Evolutionary conservation across 2,113 vertebrate species (phyloP).

Genomic region (Diadophis punctatus): DNA sequence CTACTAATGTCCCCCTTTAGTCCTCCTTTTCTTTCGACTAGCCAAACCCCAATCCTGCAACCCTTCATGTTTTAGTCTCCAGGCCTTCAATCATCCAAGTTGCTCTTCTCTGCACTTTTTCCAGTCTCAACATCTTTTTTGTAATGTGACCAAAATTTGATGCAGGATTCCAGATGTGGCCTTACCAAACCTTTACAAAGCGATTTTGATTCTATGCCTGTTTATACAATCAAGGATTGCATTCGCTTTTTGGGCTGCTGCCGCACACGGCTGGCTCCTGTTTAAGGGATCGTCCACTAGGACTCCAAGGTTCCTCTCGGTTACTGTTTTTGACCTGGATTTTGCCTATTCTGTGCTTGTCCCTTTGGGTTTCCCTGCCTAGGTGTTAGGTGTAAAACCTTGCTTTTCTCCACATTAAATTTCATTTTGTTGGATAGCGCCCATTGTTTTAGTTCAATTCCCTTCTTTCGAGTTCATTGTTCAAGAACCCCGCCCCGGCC

Average conservation of each 20-base stretch:
- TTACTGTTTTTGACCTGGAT: neutral
- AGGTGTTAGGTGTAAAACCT: neutral
- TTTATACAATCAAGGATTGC: neutral
- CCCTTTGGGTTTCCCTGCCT: too few species aligned
- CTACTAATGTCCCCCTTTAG: too few species aligned
- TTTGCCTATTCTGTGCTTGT: too few species aligned
- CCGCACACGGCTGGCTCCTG: too few species aligned
- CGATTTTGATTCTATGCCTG: neutral
- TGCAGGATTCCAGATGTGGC: neutral
- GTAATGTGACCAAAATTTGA: neutral
- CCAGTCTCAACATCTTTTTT: neutral
- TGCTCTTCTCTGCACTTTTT: neutral
- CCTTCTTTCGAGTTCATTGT: neutral
- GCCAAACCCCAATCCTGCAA: fast-evolving
- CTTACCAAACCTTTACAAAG: neutral
- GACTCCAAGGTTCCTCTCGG: neutral
- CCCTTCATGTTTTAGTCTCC: too few species aligned
- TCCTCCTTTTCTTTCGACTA: too few species aligned
- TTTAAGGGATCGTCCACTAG: too few species aligned
- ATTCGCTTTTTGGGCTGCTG: neutral
- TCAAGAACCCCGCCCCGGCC: neutral
- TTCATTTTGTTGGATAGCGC: neutral
- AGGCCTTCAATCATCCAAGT: neutral
- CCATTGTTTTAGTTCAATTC: neutral
- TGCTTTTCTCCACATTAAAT: neutral